phyloP scores from a whole-genome alignment of 2,888 invertebrate genomes.

The Ormyrus rosae region DNA sequence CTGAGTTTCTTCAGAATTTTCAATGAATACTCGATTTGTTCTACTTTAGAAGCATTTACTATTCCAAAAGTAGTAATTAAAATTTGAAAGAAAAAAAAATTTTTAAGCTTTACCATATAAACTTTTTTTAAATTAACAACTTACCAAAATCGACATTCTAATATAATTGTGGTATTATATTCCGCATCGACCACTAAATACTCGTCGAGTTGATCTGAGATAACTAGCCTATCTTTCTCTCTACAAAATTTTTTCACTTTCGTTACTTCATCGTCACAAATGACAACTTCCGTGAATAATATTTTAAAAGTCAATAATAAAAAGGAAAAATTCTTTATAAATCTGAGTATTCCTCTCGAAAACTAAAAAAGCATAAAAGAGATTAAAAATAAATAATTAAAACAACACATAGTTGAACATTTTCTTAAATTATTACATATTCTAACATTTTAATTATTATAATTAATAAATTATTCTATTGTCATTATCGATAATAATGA shows the following conservation, averaged over 20 bases:
- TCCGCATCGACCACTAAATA: conserved; percentile 75
- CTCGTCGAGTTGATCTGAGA: conserved; percentile 51
- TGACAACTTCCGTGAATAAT: background rate
- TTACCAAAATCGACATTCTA: conserved; percentile 78
- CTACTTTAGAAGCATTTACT: too few relatives aligned
- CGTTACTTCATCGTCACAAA: background rate
- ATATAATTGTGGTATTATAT: conserved; percentile 72
- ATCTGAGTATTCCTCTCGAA: background rate
- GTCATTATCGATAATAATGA: too few relatives aligned
- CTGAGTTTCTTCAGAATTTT: too few relatives aligned
- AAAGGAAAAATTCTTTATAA: too few relatives aligned
- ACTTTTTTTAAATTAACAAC: conserved; percentile 1
- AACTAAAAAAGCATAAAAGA: background rate
- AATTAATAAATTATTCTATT: too few relatives aligned
- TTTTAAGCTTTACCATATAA: conserved; percentile 3
- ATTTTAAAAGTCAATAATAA: too few relatives aligned
- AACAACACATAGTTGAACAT: too few relatives aligned
- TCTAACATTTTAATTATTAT: too few relatives aligned
- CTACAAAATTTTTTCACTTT: conserved; percentile 73
- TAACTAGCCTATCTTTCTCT: conserved; percentile 68
- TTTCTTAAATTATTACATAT: too few relatives aligned
- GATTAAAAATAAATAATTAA: background rate
- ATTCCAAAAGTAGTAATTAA: background rate
- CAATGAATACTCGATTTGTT: too few relatives aligned
- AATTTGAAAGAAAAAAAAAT: background rate